phyloP scores from a whole-genome alignment of 2,888 invertebrate species.

The Trachelus troglodyta region DNA sequence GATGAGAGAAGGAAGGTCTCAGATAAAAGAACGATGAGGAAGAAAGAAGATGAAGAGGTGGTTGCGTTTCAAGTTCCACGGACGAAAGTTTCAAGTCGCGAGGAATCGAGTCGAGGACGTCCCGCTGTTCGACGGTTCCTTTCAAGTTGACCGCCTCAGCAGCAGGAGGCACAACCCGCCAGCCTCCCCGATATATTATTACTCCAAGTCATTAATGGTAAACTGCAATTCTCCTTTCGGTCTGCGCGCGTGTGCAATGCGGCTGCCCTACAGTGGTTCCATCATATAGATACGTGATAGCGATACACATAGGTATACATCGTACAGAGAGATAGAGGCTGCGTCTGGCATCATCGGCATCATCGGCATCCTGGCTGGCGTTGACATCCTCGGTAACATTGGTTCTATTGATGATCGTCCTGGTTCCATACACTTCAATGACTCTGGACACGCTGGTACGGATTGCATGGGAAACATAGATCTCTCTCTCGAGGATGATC shows the following conservation, averaged over 20 bases:
- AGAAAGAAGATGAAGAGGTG: conserved; percentile 16
- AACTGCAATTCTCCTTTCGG: conserved; percentile 57
- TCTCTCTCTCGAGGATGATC: neutral
- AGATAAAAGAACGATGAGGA: conserved; percentile 1
- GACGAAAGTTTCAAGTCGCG: conserved; percentile 50
- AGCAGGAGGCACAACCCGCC: conserved; percentile 54
- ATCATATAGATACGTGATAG: no score
- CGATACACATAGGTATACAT: no score
- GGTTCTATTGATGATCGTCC: no score
- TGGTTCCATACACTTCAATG: no score
- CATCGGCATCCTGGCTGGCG: no score
- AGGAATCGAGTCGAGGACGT: conserved; percentile 56
- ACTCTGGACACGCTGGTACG: no score
- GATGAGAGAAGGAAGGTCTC: no score
- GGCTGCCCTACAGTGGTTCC: no score
- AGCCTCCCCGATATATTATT: conserved; percentile 59
- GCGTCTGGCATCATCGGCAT: no score
- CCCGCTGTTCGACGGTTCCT: conserved; percentile 60
- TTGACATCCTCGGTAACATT: no score
- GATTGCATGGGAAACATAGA: no score
- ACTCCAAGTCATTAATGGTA: conserved; percentile 61
- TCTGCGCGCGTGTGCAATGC: conserved; percentile 13
- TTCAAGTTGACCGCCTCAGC: conserved; percentile 62
- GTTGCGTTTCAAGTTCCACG: conserved; percentile 26
- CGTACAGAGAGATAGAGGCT: no score